Conservation (phyloP, 2,888 invertebrate genomes). For the Spodoptera littoralis region DNA sequence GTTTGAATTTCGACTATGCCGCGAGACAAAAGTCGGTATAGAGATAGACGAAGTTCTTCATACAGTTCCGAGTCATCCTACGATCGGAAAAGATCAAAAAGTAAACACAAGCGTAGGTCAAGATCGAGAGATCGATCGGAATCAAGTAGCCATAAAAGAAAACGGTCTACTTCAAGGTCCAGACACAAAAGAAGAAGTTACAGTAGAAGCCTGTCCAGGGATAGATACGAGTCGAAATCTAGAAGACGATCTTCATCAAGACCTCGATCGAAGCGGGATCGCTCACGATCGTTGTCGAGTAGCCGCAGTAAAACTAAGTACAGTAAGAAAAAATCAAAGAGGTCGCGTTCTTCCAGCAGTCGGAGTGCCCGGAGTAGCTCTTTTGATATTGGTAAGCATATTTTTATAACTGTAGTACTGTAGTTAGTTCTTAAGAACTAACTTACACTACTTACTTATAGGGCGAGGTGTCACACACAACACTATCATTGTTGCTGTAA, state of each 20-base stretch:
- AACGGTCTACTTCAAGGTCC: constrained; percentile 75
- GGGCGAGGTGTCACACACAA: too few species aligned
- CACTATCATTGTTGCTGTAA: too few species aligned
- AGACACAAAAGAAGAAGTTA: constrained; percentile 76
- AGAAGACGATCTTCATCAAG: constrained; percentile 76
- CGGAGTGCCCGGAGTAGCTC: constrained; percentile 80
- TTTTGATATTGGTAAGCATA: constrained; percentile 75
- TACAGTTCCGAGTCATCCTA: constrained; percentile 83
- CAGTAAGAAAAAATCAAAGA: constrained; percentile 74
- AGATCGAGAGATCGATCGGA: constrained; percentile 80
- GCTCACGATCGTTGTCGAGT: constrained; percentile 76
- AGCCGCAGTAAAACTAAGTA: constrained; percentile 75
- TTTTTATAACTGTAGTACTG: too few species aligned
- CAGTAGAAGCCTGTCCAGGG: constrained; percentile 81
- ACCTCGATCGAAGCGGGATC: constrained; percentile 73
- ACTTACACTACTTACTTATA: too few species aligned
- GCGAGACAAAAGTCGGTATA: constrained; percentile 81
- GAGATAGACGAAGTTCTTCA: constrained; percentile 81
- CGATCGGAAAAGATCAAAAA: constrained; percentile 80
- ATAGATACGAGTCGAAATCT: constrained; percentile 79
- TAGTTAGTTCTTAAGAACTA: too few species aligned
- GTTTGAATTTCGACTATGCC: constrained; percentile 69
- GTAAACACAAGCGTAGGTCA: constrained; percentile 78
- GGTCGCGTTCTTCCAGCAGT: constrained; percentile 76
- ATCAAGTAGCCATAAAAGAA: constrained; percentile 74